Evolutionary conservation across 1,140 invertebrate species (phyloP), one percentile per base, ranked within the genome.

Genomic region (Drosophila eugracilis): DNA sequence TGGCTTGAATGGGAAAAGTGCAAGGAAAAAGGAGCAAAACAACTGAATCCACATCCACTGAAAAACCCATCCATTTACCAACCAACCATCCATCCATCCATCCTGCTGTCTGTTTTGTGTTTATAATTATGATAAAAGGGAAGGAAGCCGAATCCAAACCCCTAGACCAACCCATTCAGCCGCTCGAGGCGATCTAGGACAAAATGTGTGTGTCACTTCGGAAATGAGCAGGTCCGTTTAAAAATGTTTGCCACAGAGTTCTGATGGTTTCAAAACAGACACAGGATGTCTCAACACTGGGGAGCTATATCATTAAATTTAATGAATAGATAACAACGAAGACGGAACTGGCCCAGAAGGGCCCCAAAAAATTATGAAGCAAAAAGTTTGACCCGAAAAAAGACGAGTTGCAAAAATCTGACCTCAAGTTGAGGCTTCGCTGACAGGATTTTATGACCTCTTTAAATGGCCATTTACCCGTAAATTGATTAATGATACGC

Each of bases 111-210:
- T 52, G 48, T 34, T 59, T 54, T 54, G 44, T 65, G 58, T 50
- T 80, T 75, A 54, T 86, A 88, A 88, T 86, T 88, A 86, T 86
- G 83, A 86, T 81, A 73, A 80, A 86, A 63, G 62, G 54, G 60
- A 53, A 52, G 39, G 19, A 22, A 36, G 50, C 48, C 4, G 24
- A 9, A 1, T 17, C 44, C n/a, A 15, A 10, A 15, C 48, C 19
- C 7, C 7, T 10, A 22, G 17, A 39, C 12, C 17, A 49, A 28
- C 32, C 59, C 69, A 73, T 48, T 72, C 65, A 39, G 57, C 65
- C 34, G 57, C 62, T 54, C 53, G 37, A 60, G 57, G 81, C 72
- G 42, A 48, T 66, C 24, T 44, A 48, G 41, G 60, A 48, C 36
- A 67, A 59, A 83, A 88, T 88, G 69, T 81, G 41, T 69, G 45